Percentiles rank a stretch among this genome's conserved stretches.
Evolutionary conservation across 1,140 invertebrate genomes (phyloP).

Genomic region (Protaetia brevitarsis): DNA sequence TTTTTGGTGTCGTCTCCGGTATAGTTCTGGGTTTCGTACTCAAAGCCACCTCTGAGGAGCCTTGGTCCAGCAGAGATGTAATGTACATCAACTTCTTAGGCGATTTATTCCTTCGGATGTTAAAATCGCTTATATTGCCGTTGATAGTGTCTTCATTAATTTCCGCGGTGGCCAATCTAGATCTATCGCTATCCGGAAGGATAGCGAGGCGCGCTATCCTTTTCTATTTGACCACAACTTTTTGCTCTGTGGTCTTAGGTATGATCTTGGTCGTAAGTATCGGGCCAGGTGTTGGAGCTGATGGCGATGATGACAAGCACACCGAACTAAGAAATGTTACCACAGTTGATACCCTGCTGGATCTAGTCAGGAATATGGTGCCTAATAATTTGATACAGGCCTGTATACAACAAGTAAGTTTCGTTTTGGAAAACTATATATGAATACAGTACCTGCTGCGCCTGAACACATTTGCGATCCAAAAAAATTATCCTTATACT

Average conservation of each 20-base stretch:
- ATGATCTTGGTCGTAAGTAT: slow-evolving; percentile 70
- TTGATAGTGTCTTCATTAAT: slow-evolving; percentile 72
- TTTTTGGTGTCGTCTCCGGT: slow-evolving; percentile 64
- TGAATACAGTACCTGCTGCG: too few relatives aligned
- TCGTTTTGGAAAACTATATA: background rate
- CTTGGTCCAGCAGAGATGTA: slow-evolving; percentile 56
- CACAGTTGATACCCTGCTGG: slow-evolving; percentile 80
- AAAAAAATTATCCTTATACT: too few relatives aligned
- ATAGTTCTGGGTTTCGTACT: slow-evolving; percentile 62
- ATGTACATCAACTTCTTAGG: slow-evolving; percentile 69
- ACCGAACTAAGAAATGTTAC: slow-evolving; percentile 56
- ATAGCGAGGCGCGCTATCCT: slow-evolving; percentile 66
- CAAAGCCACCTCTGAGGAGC: slow-evolving; percentile 44
- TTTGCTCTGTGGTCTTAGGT: slow-evolving; percentile 70
- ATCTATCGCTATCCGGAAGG: slow-evolving; percentile 61
- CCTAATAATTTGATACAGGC: slow-evolving; percentile 76
- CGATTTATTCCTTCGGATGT: slow-evolving; percentile 69
- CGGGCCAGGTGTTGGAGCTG: slow-evolving; percentile 59
- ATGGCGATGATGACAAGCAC: slow-evolving; percentile 21
- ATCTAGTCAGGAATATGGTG: slow-evolving; percentile 76
- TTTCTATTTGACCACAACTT: slow-evolving; percentile 76
- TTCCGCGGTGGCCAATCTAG: slow-evolving; percentile 68
- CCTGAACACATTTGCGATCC: too few relatives aligned
- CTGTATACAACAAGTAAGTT: slow-evolving; percentile 47
- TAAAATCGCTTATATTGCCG: slow-evolving; percentile 73